A percentile compares a stretch with the other conserved stretches of the same genome.
Evolutionary conservation across 1,140 invertebrate genomes (phyloP).

Genomic region (Dendroctonus ponderosae): DNA sequence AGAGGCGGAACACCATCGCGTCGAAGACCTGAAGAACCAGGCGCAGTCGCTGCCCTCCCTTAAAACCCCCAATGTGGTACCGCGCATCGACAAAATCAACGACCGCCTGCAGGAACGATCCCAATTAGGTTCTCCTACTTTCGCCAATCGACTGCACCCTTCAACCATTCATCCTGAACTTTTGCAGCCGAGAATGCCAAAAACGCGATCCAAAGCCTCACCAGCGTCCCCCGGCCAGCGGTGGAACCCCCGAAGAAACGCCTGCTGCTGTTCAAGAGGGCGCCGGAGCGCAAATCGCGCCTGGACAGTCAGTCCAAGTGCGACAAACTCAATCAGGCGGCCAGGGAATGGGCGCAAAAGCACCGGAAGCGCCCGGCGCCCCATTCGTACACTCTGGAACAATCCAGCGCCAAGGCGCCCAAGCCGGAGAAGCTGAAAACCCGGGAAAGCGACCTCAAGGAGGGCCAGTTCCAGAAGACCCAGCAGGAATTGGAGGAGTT

Average conservation of each 20-base stretch:
- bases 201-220: conserved; percentile 12
- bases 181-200: conserved; percentile 11
- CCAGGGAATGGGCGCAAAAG: not conserved
- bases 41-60: not conserved
- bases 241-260: not conserved
- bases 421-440: not conserved
- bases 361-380: not conserved
- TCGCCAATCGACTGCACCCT: not conserved
- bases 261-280: not conserved
- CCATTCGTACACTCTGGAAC: not conserved
- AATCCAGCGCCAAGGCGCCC: not conserved
- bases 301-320: not conserved
- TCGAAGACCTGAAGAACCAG: conserved; percentile 1
- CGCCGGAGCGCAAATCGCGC: not conserved
- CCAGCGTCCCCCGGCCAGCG: not conserved
- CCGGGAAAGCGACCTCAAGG: not conserved
- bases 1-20: not conserved
- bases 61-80: not conserved
- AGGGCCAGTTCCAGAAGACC: not conserved
- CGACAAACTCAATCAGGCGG: not conserved
- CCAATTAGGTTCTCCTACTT: conserved; percentile 1
- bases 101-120: conserved; percentile 12
- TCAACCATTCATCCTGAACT: not conserved
- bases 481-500: not conserved
- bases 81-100: conserved; percentile 3